phyloP scores from a whole-genome alignment of 2,797 vertebrate genomes.

The Xiphophorus birchmanni region DNA sequence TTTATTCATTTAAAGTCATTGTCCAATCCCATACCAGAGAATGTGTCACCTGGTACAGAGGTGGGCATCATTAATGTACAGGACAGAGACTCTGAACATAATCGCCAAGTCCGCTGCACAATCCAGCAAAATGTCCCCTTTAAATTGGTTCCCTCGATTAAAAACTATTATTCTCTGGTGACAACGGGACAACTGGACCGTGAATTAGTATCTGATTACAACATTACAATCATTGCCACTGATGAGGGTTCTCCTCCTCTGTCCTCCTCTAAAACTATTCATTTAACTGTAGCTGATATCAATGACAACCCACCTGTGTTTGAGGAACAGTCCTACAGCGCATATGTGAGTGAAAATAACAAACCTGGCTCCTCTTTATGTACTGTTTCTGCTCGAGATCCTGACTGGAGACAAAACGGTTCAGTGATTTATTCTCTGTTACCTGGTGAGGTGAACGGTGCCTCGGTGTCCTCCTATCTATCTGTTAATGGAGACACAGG shows the following conservation, averaged over 20 bases:
- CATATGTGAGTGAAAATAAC: conserved; percentile 65
- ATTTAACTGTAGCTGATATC: conserved; percentile 39
- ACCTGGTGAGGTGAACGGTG: conserved; percentile 49
- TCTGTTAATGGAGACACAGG: conserved; percentile 74
- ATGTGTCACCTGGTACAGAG: rapidly evolving
- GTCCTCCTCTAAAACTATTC: conserved; percentile 37
- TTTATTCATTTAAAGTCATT: rapidly evolving
- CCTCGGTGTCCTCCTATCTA: conserved; percentile 70
- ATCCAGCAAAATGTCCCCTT: conserved; percentile 39
- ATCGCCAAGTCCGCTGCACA: neutral
- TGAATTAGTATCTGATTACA: conserved; percentile 51
- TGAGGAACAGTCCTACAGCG: conserved; percentile 59
- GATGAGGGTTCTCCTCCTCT: conserved; percentile 2
- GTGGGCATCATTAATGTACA: neutral
- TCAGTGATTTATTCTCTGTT: conserved; percentile 70
- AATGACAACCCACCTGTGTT: conserved; percentile 45
- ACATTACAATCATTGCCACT: conserved; percentile 62
- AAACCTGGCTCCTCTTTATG: conserved; percentile 61
- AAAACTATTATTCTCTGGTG: conserved; percentile 13
- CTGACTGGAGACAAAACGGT: conserved; percentile 56
- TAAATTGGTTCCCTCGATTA: conserved; percentile 55
- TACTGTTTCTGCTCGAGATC: conserved; percentile 63
- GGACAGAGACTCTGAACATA: conserved; percentile 39
- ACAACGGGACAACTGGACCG: neutral
- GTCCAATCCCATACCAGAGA: rapidly evolving